Conservation (phyloP, 2,113 vertebrate species). For the Setophaga kirtlandii region DNA sequence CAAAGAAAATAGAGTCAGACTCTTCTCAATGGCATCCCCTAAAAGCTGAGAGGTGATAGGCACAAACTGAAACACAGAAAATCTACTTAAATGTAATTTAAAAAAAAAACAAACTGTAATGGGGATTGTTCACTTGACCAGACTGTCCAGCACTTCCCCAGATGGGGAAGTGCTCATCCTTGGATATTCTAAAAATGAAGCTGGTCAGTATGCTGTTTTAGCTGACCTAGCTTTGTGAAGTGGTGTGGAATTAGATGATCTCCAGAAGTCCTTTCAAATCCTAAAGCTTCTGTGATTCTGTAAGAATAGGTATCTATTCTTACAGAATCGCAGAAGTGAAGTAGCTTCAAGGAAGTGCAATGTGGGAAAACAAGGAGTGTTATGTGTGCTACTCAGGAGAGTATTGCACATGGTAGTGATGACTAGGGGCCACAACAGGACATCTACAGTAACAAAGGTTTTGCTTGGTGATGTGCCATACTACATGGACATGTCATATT, state of each 20-base stretch:
- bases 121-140: not conserved
- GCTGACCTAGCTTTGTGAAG: not conserved
- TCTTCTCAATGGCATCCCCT: not conserved
- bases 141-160: not conserved
- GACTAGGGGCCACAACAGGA: not conserved
- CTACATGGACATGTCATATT: not conserved
- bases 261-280: not conserved
- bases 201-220: not conserved
- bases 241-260: not conserved
- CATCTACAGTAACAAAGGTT: not conserved
- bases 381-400: not conserved
- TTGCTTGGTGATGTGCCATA: not conserved
- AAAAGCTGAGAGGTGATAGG: not conserved
- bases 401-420: not conserved
- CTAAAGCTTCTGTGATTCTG: not conserved
- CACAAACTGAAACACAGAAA: not conserved
- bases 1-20: not conserved
- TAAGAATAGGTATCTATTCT: not conserved
- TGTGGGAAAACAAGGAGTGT: accelerated
- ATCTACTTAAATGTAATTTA: not conserved
- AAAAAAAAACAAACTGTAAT: not conserved
- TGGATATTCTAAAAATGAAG: not conserved
- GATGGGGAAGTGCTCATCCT: not conserved
- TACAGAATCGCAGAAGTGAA: not conserved
- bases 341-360: not conserved